Base-by-base conservation (phyloP, 64 coral and sea anemone genomes). In the Montipora efflorescens region DNA sequence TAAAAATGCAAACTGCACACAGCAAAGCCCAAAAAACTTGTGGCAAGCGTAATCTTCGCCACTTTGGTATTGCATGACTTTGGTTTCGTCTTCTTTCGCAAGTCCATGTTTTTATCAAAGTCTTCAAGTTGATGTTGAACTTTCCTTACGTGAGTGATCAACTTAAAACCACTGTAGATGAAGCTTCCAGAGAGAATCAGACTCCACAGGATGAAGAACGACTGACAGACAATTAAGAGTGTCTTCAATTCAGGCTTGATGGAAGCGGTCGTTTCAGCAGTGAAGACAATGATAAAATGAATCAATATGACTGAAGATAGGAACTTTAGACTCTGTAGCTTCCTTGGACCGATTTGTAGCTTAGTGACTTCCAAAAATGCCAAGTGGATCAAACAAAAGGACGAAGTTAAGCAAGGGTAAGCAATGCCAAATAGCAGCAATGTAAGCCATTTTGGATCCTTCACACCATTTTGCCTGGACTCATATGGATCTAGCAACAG, bases 301-400 rank as follows among this genome's bases (percentile, higher is more conserved):
- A 90, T 0, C 5, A 79, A 8, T 43, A 94, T 94, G 25, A 90
- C 58, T 5, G 43, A 49, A n/a, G 93, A 74, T 46, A 94, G 51
- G 47, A 83, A 94, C 6, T 70, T 45, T 0, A 75, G 47, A 75
- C 80, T 82, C 18, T 89, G 85, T 55, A 94, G 25, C 47, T 45
- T 83, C 12, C 52, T 88, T 1, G 93, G 80, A 18, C 77, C 86
- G 25, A 94, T 58, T 61, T 94, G 18, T 2, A 94, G 12, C 48
- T 94, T 89, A 5, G 93, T 82, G 45, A 90, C 93, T 12, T 94
- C 86, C 51, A 94, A 79, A 79, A 94, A 94, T 20, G 93, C 93
- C 4, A 94, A 51, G 48, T 94, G 87, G 47, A 94, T 90, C 18
- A 94, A 55, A 44, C 85, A 94, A 87, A 94, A 93, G 2, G 91